These are phyloP conservation scores for Musca vetustissima DNA, from an alignment of 1,140 invertebrate species.

Conservation along the genomic window DNA sequence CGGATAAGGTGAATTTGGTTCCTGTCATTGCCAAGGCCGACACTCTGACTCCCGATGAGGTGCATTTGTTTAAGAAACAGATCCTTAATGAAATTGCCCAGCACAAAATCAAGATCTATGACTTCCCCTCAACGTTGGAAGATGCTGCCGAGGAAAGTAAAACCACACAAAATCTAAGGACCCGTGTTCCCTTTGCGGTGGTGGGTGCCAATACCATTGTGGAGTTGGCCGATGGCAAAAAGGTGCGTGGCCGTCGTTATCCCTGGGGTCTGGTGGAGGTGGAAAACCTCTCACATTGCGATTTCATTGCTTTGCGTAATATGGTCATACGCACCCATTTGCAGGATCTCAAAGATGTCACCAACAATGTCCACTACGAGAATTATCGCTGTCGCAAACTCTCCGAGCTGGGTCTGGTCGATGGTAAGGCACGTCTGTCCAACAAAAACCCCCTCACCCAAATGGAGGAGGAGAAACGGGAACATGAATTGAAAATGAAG, in stretches of 20 bases:
- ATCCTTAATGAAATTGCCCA: constrained; percentile 96
- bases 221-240: constrained; percentile 79
- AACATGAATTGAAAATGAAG: constrained; percentile 94
- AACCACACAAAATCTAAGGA: constrained; percentile 72
- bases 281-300: constrained; percentile 98
- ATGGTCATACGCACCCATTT: constrained; percentile 94
- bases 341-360: constrained; percentile 93
- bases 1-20: constrained; percentile 98
- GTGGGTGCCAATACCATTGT: constrained; percentile 97
- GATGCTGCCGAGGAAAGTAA: constrained; percentile 79
- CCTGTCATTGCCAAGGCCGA: constrained; percentile 99
- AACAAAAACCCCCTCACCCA: constrained; percentile 96
- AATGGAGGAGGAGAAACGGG: constrained; percentile 96
- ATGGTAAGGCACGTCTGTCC: constrained; percentile 80
- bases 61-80: constrained; percentile 94
- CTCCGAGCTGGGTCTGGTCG: constrained; percentile 75
- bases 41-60: constrained; percentile 96
- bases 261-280: constrained; percentile 99
- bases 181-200: constrained; percentile 95
- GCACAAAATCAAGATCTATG: constrained; percentile 99
- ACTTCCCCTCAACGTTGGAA: constrained; percentile 76
- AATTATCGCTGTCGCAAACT: constrained; percentile 92
- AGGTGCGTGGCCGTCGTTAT: constrained; percentile 89
- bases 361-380: constrained; percentile 94
- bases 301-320: constrained; percentile 96